Conservation (phyloP, 2,888 invertebrate species). For the Prosapia bicincta region DNA sequence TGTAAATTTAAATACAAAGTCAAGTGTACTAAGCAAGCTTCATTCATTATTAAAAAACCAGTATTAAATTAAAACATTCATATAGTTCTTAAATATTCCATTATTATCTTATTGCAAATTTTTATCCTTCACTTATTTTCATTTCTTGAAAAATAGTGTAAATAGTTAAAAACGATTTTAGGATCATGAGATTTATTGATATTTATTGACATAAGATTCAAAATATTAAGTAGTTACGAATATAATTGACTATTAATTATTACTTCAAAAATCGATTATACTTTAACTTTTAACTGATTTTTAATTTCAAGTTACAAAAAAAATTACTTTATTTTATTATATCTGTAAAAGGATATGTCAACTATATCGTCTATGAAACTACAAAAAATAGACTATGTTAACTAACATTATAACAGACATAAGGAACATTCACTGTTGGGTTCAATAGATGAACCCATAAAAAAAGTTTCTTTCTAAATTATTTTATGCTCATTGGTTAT, state of each 20-base stretch:
- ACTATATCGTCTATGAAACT: conserved; percentile 28
- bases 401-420: too few species aligned
- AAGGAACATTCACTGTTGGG: conserved; percentile 26
- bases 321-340: neutral
- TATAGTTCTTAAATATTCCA: neutral
- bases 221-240: conserved; percentile 23
- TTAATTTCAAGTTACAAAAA: neutral
- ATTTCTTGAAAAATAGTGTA: neutral
- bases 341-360: conserved; percentile 30
- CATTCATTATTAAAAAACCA: neutral
- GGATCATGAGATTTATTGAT: neutral
- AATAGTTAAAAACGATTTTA: neutral
- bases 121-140: neutral
- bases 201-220: neutral
- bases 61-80: neutral
- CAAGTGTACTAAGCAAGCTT: neutral
- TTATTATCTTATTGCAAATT: neutral
- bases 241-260: conserved; percentile 28
- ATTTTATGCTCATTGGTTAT: neutral
- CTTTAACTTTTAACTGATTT: neutral
- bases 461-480: neutral
- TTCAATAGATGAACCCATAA: neutral
- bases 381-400: conserved; percentile 36
- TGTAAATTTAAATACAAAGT: too few species aligned
- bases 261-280: conserved; percentile 25